Percentiles rank a stretch among this genome's conserved stretches.
These are phyloP conservation scores for Oryzias javanicus DNA, from an alignment of 2,113 vertebrate species.

Conservation along the genomic window DNA sequence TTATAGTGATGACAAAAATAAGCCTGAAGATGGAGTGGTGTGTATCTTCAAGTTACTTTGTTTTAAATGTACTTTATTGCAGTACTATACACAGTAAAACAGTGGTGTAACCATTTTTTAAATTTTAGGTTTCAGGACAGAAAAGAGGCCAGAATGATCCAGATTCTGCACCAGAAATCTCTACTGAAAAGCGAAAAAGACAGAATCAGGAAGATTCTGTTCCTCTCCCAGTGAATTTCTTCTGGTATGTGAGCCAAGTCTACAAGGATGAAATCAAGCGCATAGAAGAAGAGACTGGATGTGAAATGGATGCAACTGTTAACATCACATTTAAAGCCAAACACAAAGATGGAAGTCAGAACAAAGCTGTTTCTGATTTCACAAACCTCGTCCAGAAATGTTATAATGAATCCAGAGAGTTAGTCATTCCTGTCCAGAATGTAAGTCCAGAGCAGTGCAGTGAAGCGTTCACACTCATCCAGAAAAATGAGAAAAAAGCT, in stretches of 20 bases:
- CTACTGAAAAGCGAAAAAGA: background rate
- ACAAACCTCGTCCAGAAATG: background rate
- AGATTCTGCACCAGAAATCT: background rate
- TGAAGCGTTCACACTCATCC: background rate
- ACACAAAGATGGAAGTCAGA: fast-evolving
- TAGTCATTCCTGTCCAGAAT: background rate
- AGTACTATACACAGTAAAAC: background rate
- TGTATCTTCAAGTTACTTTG: no score
- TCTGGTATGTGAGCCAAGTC: slow-evolving; percentile 47
- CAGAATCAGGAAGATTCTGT: background rate
- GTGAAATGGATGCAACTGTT: background rate
- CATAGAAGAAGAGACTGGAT: slow-evolving; percentile 35
- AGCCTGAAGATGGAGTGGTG: no score
- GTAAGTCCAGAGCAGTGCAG: background rate
- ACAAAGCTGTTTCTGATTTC: slow-evolving; percentile 27
- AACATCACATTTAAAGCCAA: slow-evolving; percentile 20
- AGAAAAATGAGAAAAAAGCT: slow-evolving; percentile 9
- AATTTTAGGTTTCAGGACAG: no score
- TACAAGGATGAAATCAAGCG: slow-evolving; percentile 36
- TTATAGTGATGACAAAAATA: background rate
- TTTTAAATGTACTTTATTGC: background rate
- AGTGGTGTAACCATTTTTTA: no score
- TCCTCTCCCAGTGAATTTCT: slow-evolving; percentile 15
- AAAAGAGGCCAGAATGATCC: background rate
- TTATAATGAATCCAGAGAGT: fast-evolving